Evolutionary conservation across 2,797 vertebrate species (phyloP).

Genomic region (Poecile montanus): DNA sequence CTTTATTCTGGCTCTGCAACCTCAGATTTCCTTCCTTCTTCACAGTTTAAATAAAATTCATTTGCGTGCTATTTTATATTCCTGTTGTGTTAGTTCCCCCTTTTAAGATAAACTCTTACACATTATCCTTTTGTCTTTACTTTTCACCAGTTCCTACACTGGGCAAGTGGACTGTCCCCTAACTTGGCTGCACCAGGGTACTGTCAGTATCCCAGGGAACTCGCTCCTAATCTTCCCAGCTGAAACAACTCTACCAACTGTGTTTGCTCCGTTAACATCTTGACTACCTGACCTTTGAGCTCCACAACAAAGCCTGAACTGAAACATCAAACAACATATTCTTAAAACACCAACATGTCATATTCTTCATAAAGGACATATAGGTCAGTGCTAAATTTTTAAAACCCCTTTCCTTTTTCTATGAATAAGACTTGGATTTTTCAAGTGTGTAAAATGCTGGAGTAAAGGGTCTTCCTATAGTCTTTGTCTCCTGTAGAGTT

Average conservation of each 20-base stretch:
- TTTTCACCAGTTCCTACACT: not conserved
- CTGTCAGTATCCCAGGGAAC: not conserved
- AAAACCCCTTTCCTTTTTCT: not conserved
- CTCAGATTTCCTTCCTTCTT: not conserved
- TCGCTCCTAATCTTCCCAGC: not conserved
- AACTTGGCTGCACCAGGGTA: not conserved
- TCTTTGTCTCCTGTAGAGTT: slow-evolving; percentile 40
- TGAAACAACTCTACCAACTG: not conserved
- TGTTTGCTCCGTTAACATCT: not conserved
- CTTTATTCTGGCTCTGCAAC: not conserved
- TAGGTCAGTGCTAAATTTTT: slow-evolving; percentile 20
- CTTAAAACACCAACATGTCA: slow-evolving; percentile 23
- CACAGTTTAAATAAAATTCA: not conserved
- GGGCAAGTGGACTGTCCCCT: not conserved
- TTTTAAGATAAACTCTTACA: not conserved
- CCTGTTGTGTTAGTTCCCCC: not conserved
- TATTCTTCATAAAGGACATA: slow-evolving; percentile 1
- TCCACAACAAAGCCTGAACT: slow-evolving; percentile 2
- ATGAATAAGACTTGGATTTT: slow-evolving; percentile 16
- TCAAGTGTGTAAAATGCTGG: slow-evolving; percentile 6
- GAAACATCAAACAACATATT: slow-evolving; percentile 22
- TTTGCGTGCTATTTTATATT: not conserved
- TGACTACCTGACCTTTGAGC: slow-evolving; percentile 15
- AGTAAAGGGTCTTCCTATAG: slow-evolving; percentile 16
- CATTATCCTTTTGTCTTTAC: not conserved